Evolutionary conservation across 1,140 invertebrate genomes (phyloP), one percentile per base, ranked within the genome.

Genomic region (Drosophila miranda): DNA sequence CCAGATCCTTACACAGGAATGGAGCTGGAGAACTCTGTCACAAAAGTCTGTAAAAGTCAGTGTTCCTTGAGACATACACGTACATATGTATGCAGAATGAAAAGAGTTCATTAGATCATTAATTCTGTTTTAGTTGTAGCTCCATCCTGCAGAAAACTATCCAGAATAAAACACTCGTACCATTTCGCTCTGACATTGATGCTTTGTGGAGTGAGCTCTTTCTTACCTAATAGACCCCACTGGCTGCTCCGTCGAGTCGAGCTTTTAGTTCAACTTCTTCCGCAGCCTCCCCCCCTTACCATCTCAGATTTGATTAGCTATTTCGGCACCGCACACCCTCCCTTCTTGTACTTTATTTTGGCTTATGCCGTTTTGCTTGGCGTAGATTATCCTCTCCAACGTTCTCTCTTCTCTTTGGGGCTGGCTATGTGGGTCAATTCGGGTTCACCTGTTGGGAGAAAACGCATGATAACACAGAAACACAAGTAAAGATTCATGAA

Each of bases 321-420:
- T 3, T 9, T 30, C 30, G 8, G 30, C 8, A 55, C 50, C 45
- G 41, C 58, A 2, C 30, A 30, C 8, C 28, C 43, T 42, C 19
- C 30, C 34, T 21, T 48, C 5, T 61, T 26, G 52, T 48, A 41
- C 38, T 38, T 43, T 44, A 34, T 56, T 73, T 73, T 73, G 69
- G 70, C 70, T 64, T 74, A 59, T 64, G 59, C 70, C 70, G 69
- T 69, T 74, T 74, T 41, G 70, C 70, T 56, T 74, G 70, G 59
- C 67, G 58, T 46, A 59, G 55, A 56, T 68, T 46, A 46, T 46
- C n/a, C 55, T 2, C 45, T 48, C 21, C 28, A 16, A 11, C 28
- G 41, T 38, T 72, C 51, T 41, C 26, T 70, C 16, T 38, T 50
- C 34, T 50, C 56, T 69, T 68, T 28, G 30, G 66, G 52, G 52